Conservation (phyloP, 2,113 vertebrate species). For the Chaenocephalus aceratus region DNA sequence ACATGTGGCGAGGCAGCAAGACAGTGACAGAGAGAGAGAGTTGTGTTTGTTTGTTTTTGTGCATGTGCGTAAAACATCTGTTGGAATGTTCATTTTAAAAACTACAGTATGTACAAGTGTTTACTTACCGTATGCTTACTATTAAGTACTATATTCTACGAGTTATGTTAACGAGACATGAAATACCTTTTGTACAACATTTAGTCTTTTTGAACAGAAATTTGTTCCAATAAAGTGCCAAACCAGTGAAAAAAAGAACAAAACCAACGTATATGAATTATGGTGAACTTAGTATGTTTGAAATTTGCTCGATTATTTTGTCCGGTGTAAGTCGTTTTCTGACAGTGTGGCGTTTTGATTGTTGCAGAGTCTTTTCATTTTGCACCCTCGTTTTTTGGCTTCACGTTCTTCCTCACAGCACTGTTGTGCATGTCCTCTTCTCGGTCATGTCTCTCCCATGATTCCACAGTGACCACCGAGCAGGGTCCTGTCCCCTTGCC, state of each 20-base stretch:
- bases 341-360: slow-evolving; percentile 80
- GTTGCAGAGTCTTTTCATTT: slow-evolving; percentile 76
- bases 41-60: slow-evolving; percentile 86
- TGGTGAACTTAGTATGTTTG: slow-evolving; percentile 84
- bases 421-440: slow-evolving; percentile 80
- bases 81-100: slow-evolving; percentile 94
- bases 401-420: slow-evolving; percentile 78
- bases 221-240: slow-evolving; percentile 99
- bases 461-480: slow-evolving; percentile 75
- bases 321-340: slow-evolving; percentile 82
- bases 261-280: slow-evolving; percentile 79
- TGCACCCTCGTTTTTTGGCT: slow-evolving; percentile 70
- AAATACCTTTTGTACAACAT: slow-evolving; percentile 89
- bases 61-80: slow-evolving; percentile 96
- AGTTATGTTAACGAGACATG: slow-evolving; percentile 88
- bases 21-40: slow-evolving; percentile 54
- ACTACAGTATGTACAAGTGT: slow-evolving; percentile 91
- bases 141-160: slow-evolving; percentile 88
- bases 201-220: slow-evolving; percentile 91
- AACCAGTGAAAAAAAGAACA: slow-evolving; percentile 87
- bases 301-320: slow-evolving; percentile 86
- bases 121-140: slow-evolving; percentile 92
- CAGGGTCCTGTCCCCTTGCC: slow-evolving; percentile 73
- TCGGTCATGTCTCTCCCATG: slow-evolving; percentile 79
- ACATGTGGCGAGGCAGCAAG: slow-evolving; percentile 47